These are phyloP conservation scores for Elegia similella DNA, from an alignment of 2,888 invertebrate genomes.

Conservation along the genomic window DNA sequence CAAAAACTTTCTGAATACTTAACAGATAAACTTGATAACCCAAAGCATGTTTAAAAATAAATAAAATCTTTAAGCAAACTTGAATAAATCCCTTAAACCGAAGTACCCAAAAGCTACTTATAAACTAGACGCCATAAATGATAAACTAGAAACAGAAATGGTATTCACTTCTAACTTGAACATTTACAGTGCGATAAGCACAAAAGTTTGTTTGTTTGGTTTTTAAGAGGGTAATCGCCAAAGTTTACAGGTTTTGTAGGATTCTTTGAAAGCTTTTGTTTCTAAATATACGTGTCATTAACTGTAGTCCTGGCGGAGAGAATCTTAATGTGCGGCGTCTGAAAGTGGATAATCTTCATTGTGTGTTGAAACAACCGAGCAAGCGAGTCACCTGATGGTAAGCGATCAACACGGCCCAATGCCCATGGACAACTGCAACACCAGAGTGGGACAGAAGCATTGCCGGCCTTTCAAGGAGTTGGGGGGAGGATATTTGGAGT, in stretches of 20 bases:
- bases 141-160: constrained; percentile 14
- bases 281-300: constrained; percentile 17
- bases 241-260: constrained; percentile 14
- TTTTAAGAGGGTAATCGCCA: constrained; percentile 19
- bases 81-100: neutral
- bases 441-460: too few relatives aligned
- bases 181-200: constrained; percentile 17
- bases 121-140: neutral
- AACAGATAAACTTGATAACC: too few relatives aligned
- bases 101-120: neutral
- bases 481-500: too few relatives aligned
- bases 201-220: constrained; percentile 16
- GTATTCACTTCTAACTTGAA: constrained; percentile 11
- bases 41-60: too few relatives aligned
- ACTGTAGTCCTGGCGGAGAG: constrained; percentile 2
- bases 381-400: too few relatives aligned
- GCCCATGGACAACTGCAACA: too few relatives aligned
- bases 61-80: neutral
- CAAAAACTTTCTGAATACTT: too few relatives aligned
- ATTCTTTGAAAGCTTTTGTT: constrained; percentile 20
- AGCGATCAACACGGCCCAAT: too few relatives aligned
- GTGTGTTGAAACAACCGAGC: constrained; percentile 2
- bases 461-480: too few relatives aligned
- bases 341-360: neutral
- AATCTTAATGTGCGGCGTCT: constrained; percentile 5